Conservation (phyloP, 92 coral and sea anemone species). For the Blastomussa wellsi region DNA sequence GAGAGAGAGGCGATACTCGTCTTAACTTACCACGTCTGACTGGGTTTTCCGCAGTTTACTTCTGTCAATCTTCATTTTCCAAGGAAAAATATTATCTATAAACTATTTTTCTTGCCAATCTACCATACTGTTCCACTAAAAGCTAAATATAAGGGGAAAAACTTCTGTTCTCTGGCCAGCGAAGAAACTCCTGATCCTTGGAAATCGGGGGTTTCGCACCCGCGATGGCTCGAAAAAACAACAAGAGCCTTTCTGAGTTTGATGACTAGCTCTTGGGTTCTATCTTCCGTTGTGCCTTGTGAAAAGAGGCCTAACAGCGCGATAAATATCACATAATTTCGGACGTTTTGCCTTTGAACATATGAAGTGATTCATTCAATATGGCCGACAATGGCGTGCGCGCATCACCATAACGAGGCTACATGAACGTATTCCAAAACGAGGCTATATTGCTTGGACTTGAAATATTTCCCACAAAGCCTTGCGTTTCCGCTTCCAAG, state of each 20-base stretch:
- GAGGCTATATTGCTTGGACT: constrained; percentile 49
- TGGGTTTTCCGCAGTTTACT: constrained; percentile 96
- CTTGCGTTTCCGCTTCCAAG: neutral
- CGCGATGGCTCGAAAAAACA: constrained; percentile 18
- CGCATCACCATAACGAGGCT: constrained; percentile 69
- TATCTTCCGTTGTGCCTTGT: constrained; percentile 9
- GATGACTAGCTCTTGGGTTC: neutral
- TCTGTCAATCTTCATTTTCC: constrained; percentile 95
- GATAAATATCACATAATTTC: constrained; percentile 40
- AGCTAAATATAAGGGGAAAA: neutral
- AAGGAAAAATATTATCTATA: neutral
- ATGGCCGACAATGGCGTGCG: constrained; percentile 93
- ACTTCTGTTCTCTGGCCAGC: constrained; percentile 11
- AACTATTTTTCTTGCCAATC: constrained; percentile 6
- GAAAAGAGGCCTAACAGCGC: constrained; percentile 31
- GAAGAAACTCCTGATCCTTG: neutral
- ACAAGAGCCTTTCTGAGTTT: neutral
- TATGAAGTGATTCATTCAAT: constrained; percentile 75
- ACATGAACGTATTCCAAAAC: constrained; percentile 39
- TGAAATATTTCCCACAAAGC: constrained; percentile 17
- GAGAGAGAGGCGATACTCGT: neutral
- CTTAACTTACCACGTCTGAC: constrained; percentile 91
- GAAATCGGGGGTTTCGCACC: constrained; percentile 7
- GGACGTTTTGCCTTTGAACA: constrained; percentile 20
- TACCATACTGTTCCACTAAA: constrained; percentile 11